Evolutionary conservation across 35 echinoderm and acorn worm species (phyloP), one percentile per base, ranked within the genome.

Genomic region (Patiria miniata): DNA sequence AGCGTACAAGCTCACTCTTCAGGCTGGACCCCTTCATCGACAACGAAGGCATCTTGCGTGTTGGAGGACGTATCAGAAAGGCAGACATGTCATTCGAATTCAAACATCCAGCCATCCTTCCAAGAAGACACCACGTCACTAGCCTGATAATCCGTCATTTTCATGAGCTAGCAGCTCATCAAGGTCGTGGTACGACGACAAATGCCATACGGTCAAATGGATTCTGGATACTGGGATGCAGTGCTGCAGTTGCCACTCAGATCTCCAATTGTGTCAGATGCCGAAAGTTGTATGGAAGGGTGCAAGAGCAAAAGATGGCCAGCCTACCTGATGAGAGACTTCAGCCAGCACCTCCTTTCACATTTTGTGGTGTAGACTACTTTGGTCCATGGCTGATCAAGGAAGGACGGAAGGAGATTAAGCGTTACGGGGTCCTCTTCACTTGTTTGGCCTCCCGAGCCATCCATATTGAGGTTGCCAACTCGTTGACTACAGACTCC

Each of bases 231-330:
- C 2, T 95, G 8, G 59, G 80, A 38, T 89, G 84, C 18, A 80
- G 84, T 18, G 78, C 89, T 36, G 65, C 89, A 55, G 89, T 88
- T 77, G n/a, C n/a, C n/a, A n/a, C n/a, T n/a, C n/a, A n/a, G n/a
- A n/a, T n/a, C n/a, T n/a, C n/a, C n/a, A n/a, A n/a, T n/a, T n/a
- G n/a, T n/a, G n/a, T n/a, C n/a, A n/a, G n/a, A n/a, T n/a, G n/a
- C n/a, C n/a, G n/a, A n/a, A n/a, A n/a, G n/a, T n/a, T n/a, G n/a
- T n/a, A n/a, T n/a, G n/a, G n/a, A n/a, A n/a, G n/a, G n/a, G n/a
- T n/a, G n/a, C n/a, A n/a, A n/a, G n/a, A n/a, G n/a, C n/a, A 95
- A 61, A 91, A 87, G 57, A 91, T 95, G 89, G 89, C 89, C n/a
- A 68, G 52, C 21, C 86, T 95, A 39, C 93, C 80, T 6, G 39